Base-by-base conservation (phyloP, 2,113 vertebrate species). In the Herpailurus yagouaroundi region DNA sequence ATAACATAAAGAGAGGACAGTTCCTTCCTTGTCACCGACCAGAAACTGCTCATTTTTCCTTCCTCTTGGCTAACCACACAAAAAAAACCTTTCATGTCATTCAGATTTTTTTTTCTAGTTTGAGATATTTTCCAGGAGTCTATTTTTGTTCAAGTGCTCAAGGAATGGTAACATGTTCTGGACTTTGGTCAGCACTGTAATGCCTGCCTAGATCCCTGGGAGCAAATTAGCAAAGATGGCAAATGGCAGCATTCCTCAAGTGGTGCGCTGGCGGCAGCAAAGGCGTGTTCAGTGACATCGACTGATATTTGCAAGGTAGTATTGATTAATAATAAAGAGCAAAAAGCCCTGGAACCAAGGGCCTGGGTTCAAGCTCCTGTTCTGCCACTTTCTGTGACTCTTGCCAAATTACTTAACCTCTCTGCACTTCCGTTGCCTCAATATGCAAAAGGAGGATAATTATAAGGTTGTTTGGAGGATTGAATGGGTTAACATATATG, bases 11-110 rank as follows among this genome's bases (percentile, higher is more conserved):
- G 69, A 68, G 86, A 76, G 45, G 13, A 73, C 83, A 92, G 52
- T 84, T 96, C 82, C 89, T 84, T 97, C 85, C 89, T 98, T 93
- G 73, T 87, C 69, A 95, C 82, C 90, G 94, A 94, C 73, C 16
- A 63, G 64, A 89, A 57, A 2, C 33, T 45, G 14, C 5, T 85
- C 41, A 76, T 74, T 80, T 73, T 97, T 96, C 94, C 15, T 81
- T 77, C 36, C 63, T 93, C n/a, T 85, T n/a, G 31, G 18, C 14
- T 71, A 55, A 86, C 71, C 31, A 64, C 38, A 90, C 31, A 64
- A 33, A 90, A 81, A 74, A 41, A 11, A 57, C 7, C 18, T 52
- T 91, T 85, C 76, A 92, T 50, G 21, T 85, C 41, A 84, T 68
- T 91, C 55, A 80, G 29, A 66, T 13, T 68, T 84, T 64, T 64